These are phyloP conservation scores for Calameuta filiformis DNA, from an alignment of 2,888 invertebrate species.

Conservation along the genomic window DNA sequence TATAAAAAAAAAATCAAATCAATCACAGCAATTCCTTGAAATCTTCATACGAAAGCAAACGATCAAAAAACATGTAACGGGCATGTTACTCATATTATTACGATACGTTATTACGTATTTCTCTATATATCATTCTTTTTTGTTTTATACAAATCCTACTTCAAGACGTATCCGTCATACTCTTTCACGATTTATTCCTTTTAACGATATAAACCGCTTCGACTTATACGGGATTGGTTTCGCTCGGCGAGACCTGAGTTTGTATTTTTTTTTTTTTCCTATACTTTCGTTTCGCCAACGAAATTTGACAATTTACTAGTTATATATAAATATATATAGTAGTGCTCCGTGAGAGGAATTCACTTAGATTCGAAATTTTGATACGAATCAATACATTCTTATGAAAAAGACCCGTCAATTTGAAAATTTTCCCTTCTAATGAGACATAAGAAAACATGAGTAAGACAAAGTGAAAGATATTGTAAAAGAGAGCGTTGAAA, in stretches of 20 bases:
- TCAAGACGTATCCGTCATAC: not conserved
- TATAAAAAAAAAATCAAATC: slow-evolving; percentile 4
- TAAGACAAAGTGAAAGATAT: not conserved
- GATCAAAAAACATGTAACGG: not conserved
- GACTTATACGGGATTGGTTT: not conserved
- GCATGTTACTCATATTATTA: not conserved
- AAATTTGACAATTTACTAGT: not conserved
- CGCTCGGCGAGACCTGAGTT: not conserved
- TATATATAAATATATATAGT: not conserved
- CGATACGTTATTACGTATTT: not conserved
- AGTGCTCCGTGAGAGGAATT: not conserved
- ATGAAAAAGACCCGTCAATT: not conserved
- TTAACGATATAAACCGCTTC: not conserved
- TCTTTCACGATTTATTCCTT: not conserved
- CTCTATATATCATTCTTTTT: not conserved
- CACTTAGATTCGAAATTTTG: not conserved
- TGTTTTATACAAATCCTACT: not conserved
- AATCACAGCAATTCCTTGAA: slow-evolving; percentile 8
- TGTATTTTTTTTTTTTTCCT: not conserved
- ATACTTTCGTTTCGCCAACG: not conserved
- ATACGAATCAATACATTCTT: not conserved
- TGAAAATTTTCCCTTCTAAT: not conserved
- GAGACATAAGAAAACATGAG: not conserved
- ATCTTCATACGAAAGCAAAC: not conserved
- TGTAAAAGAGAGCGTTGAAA: not conserved